phyloP scores from a whole-genome alignment of 2,888 invertebrate genomes.

The Drosophila greeni region DNA sequence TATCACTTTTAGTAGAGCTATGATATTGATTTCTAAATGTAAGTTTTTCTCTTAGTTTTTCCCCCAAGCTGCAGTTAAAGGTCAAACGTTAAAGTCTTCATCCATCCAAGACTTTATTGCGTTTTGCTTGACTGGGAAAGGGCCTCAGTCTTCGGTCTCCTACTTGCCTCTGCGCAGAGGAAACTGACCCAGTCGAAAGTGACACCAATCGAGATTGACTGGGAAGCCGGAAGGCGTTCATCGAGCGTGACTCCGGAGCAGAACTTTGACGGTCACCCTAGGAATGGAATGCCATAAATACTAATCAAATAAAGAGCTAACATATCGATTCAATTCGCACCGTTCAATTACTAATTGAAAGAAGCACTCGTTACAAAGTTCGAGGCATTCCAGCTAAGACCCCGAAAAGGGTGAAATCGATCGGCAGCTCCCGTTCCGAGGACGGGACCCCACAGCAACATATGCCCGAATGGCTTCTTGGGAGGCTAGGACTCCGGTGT shows the following conservation, averaged over 20 bases:
- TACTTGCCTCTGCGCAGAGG: background rate
- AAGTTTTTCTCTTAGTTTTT: background rate
- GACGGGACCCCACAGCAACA: constrained; percentile 40
- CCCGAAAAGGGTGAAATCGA: constrained; percentile 16
- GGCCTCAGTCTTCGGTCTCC: background rate
- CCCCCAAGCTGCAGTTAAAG: background rate
- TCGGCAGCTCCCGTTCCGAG: constrained; percentile 16
- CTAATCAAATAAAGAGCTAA: constrained; percentile 21
- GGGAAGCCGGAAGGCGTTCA: constrained; percentile 17
- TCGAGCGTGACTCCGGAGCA: background rate
- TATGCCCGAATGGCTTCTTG: constrained; percentile 47
- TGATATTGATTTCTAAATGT: too few relatives aligned
- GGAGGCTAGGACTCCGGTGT: constrained; percentile 41
- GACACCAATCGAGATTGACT: constrained; percentile 19
- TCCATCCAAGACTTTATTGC: constrained; percentile 28
- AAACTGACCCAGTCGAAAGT: constrained; percentile 8
- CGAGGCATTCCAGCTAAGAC: background rate
- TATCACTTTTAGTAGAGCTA: too few relatives aligned
- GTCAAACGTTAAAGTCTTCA: constrained; percentile 36
- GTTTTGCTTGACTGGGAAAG: constrained; percentile 50
- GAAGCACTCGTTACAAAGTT: constrained; percentile 2
- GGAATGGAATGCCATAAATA: constrained; percentile 1
- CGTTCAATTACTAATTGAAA: constrained; percentile 29
- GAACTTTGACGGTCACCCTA: background rate
- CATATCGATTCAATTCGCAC: constrained; percentile 14